Evolutionary conservation across 2,797 vertebrate species (phyloP).

Genomic region (Aulostomus chinensis): DNA sequence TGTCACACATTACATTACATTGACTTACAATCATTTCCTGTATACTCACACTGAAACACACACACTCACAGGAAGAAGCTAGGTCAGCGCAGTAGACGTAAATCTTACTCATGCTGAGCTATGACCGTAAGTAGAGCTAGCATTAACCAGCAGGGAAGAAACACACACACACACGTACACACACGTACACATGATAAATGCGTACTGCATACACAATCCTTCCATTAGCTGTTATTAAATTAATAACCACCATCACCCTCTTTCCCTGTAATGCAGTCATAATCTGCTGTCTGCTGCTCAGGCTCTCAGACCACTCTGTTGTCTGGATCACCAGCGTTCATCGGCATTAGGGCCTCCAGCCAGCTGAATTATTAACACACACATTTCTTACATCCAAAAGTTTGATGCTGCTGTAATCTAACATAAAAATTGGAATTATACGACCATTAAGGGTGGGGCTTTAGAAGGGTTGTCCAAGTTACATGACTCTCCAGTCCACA

Average conservation of each 20-base stretch:
- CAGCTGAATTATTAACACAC: slow-evolving; percentile 45
- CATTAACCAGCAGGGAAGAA: slow-evolving; percentile 53
- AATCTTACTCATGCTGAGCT: slow-evolving; percentile 58
- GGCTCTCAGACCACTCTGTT: slow-evolving; percentile 44
- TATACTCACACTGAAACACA: slow-evolving; percentile 13
- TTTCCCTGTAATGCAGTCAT: slow-evolving; percentile 39
- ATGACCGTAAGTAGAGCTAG: slow-evolving; percentile 47
- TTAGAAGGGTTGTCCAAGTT: too few species aligned
- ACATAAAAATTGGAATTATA: too few species aligned
- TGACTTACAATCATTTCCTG: too few species aligned
- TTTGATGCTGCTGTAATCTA: too few species aligned
- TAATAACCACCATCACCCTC: slow-evolving; percentile 60
- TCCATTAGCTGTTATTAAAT: slow-evolving; percentile 60
- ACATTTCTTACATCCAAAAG: slow-evolving; percentile 25
- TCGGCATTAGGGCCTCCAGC: slow-evolving; percentile 27
- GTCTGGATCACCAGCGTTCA: slow-evolving; percentile 44
- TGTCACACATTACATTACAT: slow-evolving; percentile 33
- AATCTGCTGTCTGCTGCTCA: slow-evolving; percentile 50
- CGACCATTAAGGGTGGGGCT: too few species aligned
- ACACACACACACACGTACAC: slow-evolving; percentile 6
- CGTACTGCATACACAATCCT: slow-evolving; percentile 16
- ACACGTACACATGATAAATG: background rate
- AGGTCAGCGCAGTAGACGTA: slow-evolving; percentile 52
- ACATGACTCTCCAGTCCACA: too few species aligned
- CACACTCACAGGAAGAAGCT: slow-evolving; percentile 5